phyloP scores from a whole-genome alignment of 2,888 invertebrate genomes.

The Pristionchus japonicus region DNA sequence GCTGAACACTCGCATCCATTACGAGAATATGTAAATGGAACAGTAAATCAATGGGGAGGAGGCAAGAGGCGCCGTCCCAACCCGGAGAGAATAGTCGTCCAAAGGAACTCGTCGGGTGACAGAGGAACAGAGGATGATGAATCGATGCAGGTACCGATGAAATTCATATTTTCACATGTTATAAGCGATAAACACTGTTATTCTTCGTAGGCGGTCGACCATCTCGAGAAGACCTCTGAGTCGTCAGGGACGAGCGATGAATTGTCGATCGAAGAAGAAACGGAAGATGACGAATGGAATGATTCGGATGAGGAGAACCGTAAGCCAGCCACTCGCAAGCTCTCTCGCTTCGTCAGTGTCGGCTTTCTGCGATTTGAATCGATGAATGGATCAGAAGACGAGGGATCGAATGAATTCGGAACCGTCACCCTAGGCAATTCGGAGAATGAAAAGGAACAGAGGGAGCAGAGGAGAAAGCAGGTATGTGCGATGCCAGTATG shows the following conservation, averaged over 20 bases:
- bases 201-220: too few species aligned
- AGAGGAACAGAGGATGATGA: background rate
- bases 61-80: background rate
- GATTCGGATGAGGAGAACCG: conserved; percentile 5
- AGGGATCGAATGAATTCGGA: background rate
- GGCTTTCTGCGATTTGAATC: background rate
- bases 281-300: background rate
- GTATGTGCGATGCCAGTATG: too few species aligned
- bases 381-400: conserved; percentile 33
- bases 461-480: conserved; percentile 27
- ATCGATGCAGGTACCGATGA: background rate
- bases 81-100: background rate
- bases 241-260: background rate
- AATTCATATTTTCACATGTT: background rate
- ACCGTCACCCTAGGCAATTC: background rate
- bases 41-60: too few species aligned
- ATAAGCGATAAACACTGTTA: too few species aligned
- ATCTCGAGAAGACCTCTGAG: background rate
- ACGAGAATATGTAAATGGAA: too few species aligned
- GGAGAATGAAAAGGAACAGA: conserved; percentile 37
- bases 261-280: background rate
- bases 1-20: too few species aligned
- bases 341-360: background rate
- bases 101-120: background rate
- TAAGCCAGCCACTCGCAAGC: background rate